Evolutionary conservation across 2,113 vertebrate genomes (phyloP), one percentile per base, ranked within the genome.

Genomic region (Agapornis roseicollis): DNA sequence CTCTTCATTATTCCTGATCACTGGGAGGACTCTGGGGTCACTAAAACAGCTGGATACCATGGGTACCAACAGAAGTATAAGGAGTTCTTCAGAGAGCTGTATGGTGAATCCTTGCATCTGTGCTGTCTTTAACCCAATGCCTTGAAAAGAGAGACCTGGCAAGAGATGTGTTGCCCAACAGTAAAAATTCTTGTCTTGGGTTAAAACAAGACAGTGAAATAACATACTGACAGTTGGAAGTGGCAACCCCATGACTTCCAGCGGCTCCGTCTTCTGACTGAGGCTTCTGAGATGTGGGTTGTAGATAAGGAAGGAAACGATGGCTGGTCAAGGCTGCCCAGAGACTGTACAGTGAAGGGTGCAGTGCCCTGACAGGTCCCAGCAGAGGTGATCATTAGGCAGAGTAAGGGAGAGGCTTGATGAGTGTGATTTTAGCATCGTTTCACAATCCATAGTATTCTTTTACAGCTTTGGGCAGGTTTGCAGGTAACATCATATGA

Each of bases 151-250:
- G 20, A 68, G 23, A 31, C 28, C 42, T 64, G 41, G 7, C 50
- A 16, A 58, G 72, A 89, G 20, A 5, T 3, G 1, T 47, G 37
- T 65, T 71, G 20, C 61, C 65, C 12, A 35, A 3, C n/a, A 44
- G 27, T n/a, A 13, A 22, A 74, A 80, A 53, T 37, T 69, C 69
- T 66, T 11, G 1, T 23, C 29, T 64, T 4, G 7, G 6, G 6
- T 42, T 88, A 76, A 80, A 74, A 47, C 10, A 41, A 44, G 11
- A 25, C 1, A 2, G 55, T 2, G 5, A 66, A 80, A 23, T 37
- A 41, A 72, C 39, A 23, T 3, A 2, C 16, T 63, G 68, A 15
- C 0, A 0, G 13, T 47, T 4, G 2, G 55, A 77, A 74, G 27
- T 31, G 42, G 44, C 58, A 83, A 53, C 2, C 2, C 16, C 27